A percentile compares a stretch with the other conserved stretches of the same genome.
phyloP scores from a whole-genome alignment of 2,797 vertebrate genomes.

The Liasis olivaceus region DNA sequence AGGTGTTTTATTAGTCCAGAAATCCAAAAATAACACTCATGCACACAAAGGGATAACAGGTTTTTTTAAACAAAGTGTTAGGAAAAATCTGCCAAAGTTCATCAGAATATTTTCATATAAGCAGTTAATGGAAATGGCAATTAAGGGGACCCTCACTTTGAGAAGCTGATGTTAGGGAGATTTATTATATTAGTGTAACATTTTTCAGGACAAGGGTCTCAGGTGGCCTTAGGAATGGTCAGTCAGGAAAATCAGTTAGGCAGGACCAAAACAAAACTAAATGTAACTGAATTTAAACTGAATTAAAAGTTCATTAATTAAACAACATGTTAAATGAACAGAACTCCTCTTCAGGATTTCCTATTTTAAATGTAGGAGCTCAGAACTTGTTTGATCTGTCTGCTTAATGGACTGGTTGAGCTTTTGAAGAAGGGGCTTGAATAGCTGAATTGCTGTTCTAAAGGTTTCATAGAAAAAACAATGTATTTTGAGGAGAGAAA shows the following conservation, averaged over 20 bases:
- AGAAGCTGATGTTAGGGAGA: not conserved
- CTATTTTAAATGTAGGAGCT: not conserved
- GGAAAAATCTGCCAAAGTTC: conserved; percentile 39
- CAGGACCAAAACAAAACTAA: not conserved
- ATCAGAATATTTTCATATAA: not conserved
- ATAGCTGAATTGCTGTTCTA: too few species aligned
- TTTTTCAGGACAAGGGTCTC: not conserved
- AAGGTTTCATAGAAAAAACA: too few species aligned
- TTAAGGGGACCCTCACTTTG: not conserved
- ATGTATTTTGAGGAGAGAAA: too few species aligned
- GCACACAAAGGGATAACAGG: conserved; percentile 36
- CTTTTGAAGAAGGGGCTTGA: too few species aligned
- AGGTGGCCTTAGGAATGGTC: not conserved
- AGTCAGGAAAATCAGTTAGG: not conserved
- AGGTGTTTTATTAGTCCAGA: conserved; percentile 61
- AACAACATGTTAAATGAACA: not conserved
- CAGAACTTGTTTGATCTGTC: not conserved
- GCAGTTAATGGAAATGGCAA: not conserved
- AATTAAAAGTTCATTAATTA: not conserved
- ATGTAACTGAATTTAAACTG: not conserved
- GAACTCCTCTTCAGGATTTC: not conserved
- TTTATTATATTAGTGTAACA: not conserved
- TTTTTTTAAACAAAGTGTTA: conserved; percentile 21
- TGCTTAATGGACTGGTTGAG: not conserved
- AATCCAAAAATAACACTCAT: conserved; percentile 40